phyloP scores from a whole-genome alignment of 1,140 invertebrate species.

The Diabrotica undecimpunctata region DNA sequence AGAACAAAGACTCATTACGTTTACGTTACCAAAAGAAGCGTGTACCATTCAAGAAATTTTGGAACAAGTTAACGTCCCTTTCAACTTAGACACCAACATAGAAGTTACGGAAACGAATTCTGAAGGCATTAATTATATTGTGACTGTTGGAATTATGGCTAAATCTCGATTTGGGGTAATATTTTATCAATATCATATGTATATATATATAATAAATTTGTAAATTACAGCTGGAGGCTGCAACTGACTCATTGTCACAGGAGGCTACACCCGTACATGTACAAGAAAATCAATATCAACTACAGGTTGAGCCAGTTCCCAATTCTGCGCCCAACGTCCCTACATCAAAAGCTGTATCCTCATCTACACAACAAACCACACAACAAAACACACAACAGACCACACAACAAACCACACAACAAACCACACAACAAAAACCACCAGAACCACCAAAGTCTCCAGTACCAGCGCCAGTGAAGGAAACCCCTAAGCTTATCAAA shows the following conservation, averaged over 20 bases:
- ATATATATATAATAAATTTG: not conserved
- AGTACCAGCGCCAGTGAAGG: conserved; percentile 43
- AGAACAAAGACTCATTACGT: conserved; percentile 73
- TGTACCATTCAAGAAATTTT: conserved; percentile 75
- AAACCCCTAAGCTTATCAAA: conserved; percentile 57
- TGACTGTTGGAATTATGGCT: conserved; percentile 56
- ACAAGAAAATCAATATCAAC: too few species aligned
- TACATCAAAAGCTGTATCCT: not conserved
- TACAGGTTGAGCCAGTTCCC: too few species aligned
- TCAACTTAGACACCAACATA: conserved; percentile 61
- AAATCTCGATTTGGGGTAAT: conserved; percentile 24
- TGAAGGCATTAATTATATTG: conserved; percentile 71
- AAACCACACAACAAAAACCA: not conserved
- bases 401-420: too few species aligned
- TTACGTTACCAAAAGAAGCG: conserved; percentile 71
- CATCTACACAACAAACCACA: not conserved
- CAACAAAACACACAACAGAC: too few species aligned
- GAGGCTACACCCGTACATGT: not conserved
- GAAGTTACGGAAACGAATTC: conserved; percentile 65
- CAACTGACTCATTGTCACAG: not conserved
- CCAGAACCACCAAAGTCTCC: conserved; percentile 26
- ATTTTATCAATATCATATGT: too few species aligned
- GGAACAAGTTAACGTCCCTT: conserved; percentile 67
- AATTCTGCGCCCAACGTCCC: too few species aligned
- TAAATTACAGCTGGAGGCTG: conserved; percentile 19